Evolutionary conservation across 2,113 vertebrate species (phyloP).

Genomic region (Gallinago media): DNA sequence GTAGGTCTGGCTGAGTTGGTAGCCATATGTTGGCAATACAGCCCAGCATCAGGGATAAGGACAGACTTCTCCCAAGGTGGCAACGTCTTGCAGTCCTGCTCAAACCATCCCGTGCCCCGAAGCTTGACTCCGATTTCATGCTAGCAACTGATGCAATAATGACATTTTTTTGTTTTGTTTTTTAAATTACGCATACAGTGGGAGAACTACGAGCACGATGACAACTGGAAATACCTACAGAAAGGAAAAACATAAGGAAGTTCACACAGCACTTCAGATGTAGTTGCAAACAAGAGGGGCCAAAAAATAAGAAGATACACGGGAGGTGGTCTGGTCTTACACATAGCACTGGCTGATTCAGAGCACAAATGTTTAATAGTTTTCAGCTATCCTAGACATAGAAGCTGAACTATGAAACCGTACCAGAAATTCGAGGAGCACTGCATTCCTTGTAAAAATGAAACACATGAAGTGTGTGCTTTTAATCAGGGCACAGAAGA

Average conservation of each 20-base stretch:
- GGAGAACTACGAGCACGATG: not conserved
- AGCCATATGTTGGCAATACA: rapidly evolving
- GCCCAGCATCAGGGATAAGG: not conserved
- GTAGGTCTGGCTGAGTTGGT: not conserved
- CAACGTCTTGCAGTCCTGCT: not conserved
- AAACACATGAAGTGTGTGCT: constrained; percentile 64
- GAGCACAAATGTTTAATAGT: constrained; percentile 28
- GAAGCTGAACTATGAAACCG: not conserved
- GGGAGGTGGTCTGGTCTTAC: constrained; percentile 14
- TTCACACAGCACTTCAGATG: not conserved
- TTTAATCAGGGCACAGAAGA: constrained; percentile 58
- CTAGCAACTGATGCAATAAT: not conserved
- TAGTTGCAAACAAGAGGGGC: not conserved
- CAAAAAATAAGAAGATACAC: not conserved
- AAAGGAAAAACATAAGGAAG: not conserved
- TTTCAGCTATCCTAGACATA: constrained; percentile 31
- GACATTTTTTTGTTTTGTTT: not conserved
- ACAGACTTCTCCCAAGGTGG: not conserved
- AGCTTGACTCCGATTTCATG: not conserved
- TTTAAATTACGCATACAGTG: not conserved
- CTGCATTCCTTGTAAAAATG: constrained; percentile 57
- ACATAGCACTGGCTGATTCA: not conserved
- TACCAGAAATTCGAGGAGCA: constrained; percentile 38
- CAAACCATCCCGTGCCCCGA: not conserved
- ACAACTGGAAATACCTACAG: not conserved